Percentiles rank a stretch among this genome's conserved stretches.
These are phyloP conservation scores for Progne subis DNA, from an alignment of 2,113 vertebrate species.

Conservation along the genomic window DNA sequence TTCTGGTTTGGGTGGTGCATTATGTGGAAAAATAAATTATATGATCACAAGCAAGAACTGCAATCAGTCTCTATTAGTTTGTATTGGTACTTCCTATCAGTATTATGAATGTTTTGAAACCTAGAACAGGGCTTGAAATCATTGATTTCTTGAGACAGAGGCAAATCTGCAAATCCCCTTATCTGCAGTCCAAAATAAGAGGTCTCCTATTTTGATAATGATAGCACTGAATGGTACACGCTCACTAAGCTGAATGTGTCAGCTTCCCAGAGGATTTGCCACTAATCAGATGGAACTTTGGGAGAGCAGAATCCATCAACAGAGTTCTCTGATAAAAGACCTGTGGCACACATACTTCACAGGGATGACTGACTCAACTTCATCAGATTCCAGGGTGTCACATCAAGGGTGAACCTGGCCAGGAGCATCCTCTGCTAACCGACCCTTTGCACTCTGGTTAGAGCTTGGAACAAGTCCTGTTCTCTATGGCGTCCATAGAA, in stretches of 20 bases:
- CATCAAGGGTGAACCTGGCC: background rate
- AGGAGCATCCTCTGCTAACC: background rate
- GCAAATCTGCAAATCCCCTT: background rate
- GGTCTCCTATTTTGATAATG: background rate
- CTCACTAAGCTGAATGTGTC: background rate
- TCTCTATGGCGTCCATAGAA: background rate
- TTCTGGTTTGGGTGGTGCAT: conserved; percentile 60
- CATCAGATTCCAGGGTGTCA: background rate
- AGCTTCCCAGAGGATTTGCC: background rate
- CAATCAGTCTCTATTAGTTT: conserved; percentile 15
- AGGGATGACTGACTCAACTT: background rate
- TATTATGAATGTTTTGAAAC: conserved; percentile 35
- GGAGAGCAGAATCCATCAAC: background rate
- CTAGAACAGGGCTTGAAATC: conserved; percentile 53
- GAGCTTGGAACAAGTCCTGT: background rate
- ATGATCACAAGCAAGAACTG: conserved; percentile 41
- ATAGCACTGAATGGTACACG: background rate
- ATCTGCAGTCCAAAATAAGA: background rate
- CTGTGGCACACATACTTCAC: background rate
- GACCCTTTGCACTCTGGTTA: background rate
- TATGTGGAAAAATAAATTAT: conserved; percentile 49
- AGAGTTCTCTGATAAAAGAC: background rate
- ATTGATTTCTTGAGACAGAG: background rate
- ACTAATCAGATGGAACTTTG: background rate
- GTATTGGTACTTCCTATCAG: background rate